Base-by-base conservation (phyloP, 2,797 vertebrate species). In the Pangasius mekongensis region DNA sequence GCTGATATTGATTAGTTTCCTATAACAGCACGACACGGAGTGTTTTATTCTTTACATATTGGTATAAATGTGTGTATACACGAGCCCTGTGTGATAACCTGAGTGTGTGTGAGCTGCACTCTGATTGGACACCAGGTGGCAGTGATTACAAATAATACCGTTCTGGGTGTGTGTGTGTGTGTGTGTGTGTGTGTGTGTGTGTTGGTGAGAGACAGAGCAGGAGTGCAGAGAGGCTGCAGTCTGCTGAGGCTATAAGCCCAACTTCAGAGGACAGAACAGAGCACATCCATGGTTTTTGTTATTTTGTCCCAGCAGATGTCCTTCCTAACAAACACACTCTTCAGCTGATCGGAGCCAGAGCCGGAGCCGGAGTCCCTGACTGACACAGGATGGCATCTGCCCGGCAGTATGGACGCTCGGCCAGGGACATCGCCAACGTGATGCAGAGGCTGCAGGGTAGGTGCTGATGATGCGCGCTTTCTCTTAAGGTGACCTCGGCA, bases 381-480 rank as follows among this genome's bases (percentile, higher is more conserved):
- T 67, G 62, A 49, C 30, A 39, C 60, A 87, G 82, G 94, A 99
- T 99, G 98, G 97, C 98, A 71, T 95, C 97, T 67, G 97, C 97
- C 86, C 94, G 95, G 64, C 93, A 94, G 20, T 94, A 93, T 18
- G 89, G 96, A 43, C 95, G 96, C 92, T 92, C 96, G 67, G 88
- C 95, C 86, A 95, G 95, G 93, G 98, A 99, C 92, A 99, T 99
- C 71, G 94, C 97, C 92, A 97, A 97, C 18, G 98, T 99, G 93
- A 98, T 99, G 98, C 98, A 99, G 91, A 97, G 95, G 91, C 96
- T 99, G 93, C 98, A 99, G 96, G 98, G 98, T 99, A 96, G 92
- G 96, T 91, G 95, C 95, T 93, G 93, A 95, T 93, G 95, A 93
- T 93, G 94, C 94, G 94, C 90, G 91, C 92, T 71, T 80, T 92